phyloP scores from a whole-genome alignment of 1,140 invertebrate genomes.

The Zeugodacus cucurbitae region DNA sequence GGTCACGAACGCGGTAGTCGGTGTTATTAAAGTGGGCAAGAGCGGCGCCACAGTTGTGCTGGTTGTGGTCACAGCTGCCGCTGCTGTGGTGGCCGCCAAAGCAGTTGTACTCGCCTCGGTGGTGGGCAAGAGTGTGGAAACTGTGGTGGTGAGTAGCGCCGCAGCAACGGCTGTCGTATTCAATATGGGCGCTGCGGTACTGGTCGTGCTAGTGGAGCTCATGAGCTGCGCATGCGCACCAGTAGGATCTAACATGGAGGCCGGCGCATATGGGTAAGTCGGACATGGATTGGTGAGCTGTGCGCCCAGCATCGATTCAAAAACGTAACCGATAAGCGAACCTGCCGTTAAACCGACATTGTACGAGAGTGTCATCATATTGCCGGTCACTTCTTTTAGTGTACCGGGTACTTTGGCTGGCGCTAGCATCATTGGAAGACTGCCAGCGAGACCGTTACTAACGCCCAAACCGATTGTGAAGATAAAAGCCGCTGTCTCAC shows the following conservation, averaged over 20 bases:
- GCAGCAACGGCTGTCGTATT: conserved; percentile 40
- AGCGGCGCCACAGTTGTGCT: conserved; percentile 28
- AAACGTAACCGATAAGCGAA: conserved; percentile 82
- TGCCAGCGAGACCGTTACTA: conserved; percentile 88
- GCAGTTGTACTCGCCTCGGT: conserved; percentile 49
- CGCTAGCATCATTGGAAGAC: conserved; percentile 90
- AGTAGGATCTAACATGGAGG: conserved; percentile 51
- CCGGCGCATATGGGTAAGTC: conserved; percentile 54
- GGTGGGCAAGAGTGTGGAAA: conserved; percentile 52
- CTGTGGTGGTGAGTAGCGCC: conserved; percentile 45
- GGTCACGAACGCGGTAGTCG: conserved; percentile 55
- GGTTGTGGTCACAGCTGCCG: conserved; percentile 14
- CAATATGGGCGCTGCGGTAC: conserved; percentile 3
- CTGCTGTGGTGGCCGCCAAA: conserved; percentile 19
- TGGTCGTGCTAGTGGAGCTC: conserved; percentile 41
- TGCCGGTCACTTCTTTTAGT: conserved; percentile 84
- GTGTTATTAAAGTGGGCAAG: not conserved
- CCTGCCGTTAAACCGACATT: conserved; percentile 86
- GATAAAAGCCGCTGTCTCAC: conserved; percentile 72
- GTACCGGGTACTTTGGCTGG: conserved; percentile 82
- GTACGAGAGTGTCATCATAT: conserved; percentile 93
- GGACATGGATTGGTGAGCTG: conserved; percentile 67
- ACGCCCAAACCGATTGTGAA: conserved; percentile 82
- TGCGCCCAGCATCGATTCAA: conserved; percentile 79
- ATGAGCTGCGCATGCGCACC: conserved; percentile 38